These are phyloP conservation scores for Dryobates pubescens DNA, from an alignment of 2,797 vertebrate species.

Conservation along the genomic window DNA sequence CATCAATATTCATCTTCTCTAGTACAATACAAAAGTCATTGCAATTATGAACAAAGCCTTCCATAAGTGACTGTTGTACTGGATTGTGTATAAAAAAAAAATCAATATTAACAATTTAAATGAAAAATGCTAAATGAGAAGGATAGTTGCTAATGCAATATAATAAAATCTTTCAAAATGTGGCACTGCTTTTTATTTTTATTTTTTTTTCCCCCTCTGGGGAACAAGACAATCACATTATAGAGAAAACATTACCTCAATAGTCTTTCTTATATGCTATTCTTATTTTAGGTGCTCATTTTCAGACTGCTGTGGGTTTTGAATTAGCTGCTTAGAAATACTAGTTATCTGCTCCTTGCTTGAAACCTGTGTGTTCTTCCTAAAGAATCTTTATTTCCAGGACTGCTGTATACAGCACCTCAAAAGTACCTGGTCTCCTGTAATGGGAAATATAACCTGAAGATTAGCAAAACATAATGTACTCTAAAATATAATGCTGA, in stretches of 20 bases:
- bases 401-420: neutral
- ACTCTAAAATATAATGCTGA: neutral
- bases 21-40: slow-evolving; percentile 31
- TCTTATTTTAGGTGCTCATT: neutral
- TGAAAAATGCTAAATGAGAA: slow-evolving; percentile 50
- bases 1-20: slow-evolving; percentile 58
- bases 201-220: too few relatives aligned
- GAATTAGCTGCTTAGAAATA: neutral
- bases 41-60: slow-evolving; percentile 47
- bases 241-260: neutral
- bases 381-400: neutral
- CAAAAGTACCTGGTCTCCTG: neutral
- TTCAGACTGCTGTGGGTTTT: slow-evolving; percentile 4
- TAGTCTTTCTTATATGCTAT: neutral
- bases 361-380: neutral
- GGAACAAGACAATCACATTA: neutral
- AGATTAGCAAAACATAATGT: neutral
- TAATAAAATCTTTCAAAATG: slow-evolving; percentile 20
- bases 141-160: neutral
- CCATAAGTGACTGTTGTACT: slow-evolving; percentile 13
- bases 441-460: neutral
- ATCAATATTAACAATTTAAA: slow-evolving; percentile 55
- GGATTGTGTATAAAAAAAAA: neutral
- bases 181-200: neutral
- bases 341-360: neutral